phyloP scores from a whole-genome alignment of 2,113 vertebrate species.

The Salvelinus alpinus region DNA sequence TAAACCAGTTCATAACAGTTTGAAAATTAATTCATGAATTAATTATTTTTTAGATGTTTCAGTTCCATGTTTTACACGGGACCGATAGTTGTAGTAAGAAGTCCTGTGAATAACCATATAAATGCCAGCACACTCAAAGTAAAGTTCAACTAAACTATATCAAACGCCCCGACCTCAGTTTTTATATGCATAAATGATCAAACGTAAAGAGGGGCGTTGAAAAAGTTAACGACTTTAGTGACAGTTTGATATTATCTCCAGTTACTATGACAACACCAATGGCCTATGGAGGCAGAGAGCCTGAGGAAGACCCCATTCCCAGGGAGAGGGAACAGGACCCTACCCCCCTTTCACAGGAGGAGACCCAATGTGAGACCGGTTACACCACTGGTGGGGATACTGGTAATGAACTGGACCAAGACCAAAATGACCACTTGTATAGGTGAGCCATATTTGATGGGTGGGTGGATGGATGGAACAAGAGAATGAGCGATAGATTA shows the following conservation, averaged over 20 bases:
- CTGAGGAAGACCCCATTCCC: constrained; percentile 32
- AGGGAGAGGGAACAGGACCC: constrained; percentile 37
- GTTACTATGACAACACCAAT: constrained; percentile 24
- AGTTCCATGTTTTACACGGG: no score
- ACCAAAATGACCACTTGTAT: constrained; percentile 62
- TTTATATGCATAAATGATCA: no score
- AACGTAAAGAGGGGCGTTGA: no score
- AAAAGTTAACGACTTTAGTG: not conserved
- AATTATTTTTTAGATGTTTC: not conserved
- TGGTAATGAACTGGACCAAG: constrained; percentile 67
- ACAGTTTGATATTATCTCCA: not conserved
- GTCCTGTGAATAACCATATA: no score
- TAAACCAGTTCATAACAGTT: not conserved
- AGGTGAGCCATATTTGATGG: constrained; percentile 58
- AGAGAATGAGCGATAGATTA: not conserved
- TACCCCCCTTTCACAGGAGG: constrained; percentile 42
- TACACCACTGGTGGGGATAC: constrained; percentile 80
- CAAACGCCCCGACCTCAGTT: no score
- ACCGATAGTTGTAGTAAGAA: no score
- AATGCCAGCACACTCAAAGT: no score
- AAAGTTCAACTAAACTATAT: no score
- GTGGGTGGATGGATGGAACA: not conserved
- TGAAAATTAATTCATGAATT: not conserved
- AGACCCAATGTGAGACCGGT: constrained; percentile 78
- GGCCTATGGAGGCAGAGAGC: constrained; percentile 53